phyloP scores from a whole-genome alignment of 2,797 vertebrate species.

The Lepus oiostolus region DNA sequence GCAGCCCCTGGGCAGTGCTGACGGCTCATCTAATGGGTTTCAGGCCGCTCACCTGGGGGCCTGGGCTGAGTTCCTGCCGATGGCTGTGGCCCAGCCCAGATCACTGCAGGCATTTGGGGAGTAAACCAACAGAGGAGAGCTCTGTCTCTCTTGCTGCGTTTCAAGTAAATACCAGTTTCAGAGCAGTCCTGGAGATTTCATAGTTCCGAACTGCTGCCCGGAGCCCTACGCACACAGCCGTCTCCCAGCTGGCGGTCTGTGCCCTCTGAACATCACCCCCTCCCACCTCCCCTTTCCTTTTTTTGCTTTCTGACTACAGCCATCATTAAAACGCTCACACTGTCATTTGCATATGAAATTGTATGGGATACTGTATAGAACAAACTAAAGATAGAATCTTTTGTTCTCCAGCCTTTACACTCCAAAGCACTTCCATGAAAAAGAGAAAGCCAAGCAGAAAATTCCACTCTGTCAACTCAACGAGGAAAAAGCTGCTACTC shows the following conservation, averaged over 20 bases:
- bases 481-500: not conserved
- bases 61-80: no score
- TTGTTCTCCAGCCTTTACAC: conserved; percentile 64
- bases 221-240: no score
- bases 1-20: no score
- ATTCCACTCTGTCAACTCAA: conserved; percentile 39
- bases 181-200: no score
- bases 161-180: no score
- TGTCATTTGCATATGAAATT: conserved; percentile 20
- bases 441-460: conserved; percentile 62
- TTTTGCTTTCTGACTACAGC: not conserved
- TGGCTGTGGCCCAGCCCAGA: no score
- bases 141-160: not conserved
- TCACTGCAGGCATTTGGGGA: no score
- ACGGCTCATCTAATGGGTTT: no score
- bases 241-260: not conserved
- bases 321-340: not conserved
- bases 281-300: not conserved
- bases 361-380: conserved; percentile 20
- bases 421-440: conserved; percentile 12
- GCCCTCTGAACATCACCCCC: not conserved
- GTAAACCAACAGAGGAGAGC: no score
- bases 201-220: no score
- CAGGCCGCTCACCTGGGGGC: no score
- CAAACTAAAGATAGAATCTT: conserved; percentile 69